Conservation (phyloP, 2,113 vertebrate species). For the Tetrax tetrax region DNA sequence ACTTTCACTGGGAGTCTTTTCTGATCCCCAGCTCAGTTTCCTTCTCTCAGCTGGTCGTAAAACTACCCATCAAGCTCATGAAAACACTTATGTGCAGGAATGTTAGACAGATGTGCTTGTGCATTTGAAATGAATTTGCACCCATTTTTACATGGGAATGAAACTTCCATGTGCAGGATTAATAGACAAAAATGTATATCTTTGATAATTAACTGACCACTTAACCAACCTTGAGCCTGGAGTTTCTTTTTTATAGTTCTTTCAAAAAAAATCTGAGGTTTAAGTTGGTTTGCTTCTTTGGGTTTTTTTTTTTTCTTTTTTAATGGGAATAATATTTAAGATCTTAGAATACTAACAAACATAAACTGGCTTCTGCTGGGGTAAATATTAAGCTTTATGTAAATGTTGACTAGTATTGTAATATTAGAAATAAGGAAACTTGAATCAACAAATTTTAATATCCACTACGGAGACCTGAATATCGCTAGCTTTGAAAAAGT, state of each 20-base stretch:
- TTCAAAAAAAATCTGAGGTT: background rate
- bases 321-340: background rate
- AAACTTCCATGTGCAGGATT: background rate
- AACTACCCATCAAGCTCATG: background rate
- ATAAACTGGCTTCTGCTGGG: background rate
- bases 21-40: background rate
- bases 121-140: background rate
- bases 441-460: background rate
- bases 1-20: background rate
- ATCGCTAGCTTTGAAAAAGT: background rate
- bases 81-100: background rate
- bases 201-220: background rate
- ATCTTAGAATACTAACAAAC: background rate
- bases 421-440: background rate
- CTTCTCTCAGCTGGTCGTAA: constrained; percentile 3
- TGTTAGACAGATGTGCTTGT: background rate
- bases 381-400: background rate
- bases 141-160: background rate
- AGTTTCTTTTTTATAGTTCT: background rate
- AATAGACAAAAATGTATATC: background rate
- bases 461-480: background rate
- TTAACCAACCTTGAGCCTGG: background rate
- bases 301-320: fast-evolving
- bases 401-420: background rate
- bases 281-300: background rate